Percentiles rank a stretch among this genome's conserved stretches.
Evolutionary conservation across 37 sponge, comb jelly and placozoan genomes (phyloP).

Genomic region (Beroe ovata): DNA sequence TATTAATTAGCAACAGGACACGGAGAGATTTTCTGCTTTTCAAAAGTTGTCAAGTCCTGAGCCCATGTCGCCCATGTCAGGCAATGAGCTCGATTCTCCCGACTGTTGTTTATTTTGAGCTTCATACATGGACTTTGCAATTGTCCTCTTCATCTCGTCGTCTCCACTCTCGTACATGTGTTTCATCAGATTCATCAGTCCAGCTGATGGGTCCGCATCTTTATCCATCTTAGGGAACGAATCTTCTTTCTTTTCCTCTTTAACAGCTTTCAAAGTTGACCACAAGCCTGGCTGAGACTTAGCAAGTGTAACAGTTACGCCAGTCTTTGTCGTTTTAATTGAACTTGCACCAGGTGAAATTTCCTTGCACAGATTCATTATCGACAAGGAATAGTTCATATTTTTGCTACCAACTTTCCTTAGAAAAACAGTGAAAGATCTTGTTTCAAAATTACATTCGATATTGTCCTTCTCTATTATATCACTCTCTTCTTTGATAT

Average conservation of each 20-base stretch:
- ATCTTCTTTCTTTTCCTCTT: slow-evolving; percentile 81
- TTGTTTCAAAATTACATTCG: slow-evolving; percentile 69
- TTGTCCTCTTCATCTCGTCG: slow-evolving; percentile 98
- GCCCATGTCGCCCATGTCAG: slow-evolving; percentile 60
- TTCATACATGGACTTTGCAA: slow-evolving; percentile 94
- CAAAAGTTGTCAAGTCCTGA: slow-evolving; percentile 46
- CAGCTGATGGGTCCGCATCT: slow-evolving; percentile 80
- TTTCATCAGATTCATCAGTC: slow-evolving; percentile 91
- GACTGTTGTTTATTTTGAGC: slow-evolving; percentile 77
- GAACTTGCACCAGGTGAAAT: slow-evolving; percentile 64
- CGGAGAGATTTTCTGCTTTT: not conserved
- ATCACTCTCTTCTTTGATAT: slow-evolving; percentile 72
- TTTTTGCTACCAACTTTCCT: slow-evolving; percentile 65
- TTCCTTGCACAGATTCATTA: slow-evolving; percentile 29
- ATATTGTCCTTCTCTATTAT: slow-evolving; percentile 72
- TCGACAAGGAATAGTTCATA: slow-evolving; percentile 61
- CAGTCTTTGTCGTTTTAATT: slow-evolving; percentile 69
- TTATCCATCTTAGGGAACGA: slow-evolving; percentile 75
- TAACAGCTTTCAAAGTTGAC: slow-evolving; percentile 70
- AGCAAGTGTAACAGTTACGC: slow-evolving; percentile 71
- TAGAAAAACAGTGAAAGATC: slow-evolving; percentile 70
- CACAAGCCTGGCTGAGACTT: slow-evolving; percentile 70
- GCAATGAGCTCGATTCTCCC: slow-evolving; percentile 48
- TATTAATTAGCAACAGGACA: not conserved
- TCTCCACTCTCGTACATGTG: slow-evolving; percentile 97